phyloP scores from a whole-genome alignment of 2,888 invertebrate species.

The Cryptus viduatorius region DNA sequence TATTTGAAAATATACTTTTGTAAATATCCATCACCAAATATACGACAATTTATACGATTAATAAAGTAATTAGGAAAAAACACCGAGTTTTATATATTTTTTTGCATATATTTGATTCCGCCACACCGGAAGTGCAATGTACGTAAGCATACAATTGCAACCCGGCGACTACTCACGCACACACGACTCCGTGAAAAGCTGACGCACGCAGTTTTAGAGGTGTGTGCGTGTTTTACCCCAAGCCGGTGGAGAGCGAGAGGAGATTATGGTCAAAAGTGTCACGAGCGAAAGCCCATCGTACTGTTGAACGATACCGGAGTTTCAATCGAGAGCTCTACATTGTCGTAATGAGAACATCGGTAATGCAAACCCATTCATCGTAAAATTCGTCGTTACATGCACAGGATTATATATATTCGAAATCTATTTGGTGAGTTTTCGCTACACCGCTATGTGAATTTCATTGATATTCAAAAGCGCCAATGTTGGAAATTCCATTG shows the following conservation, averaged over 20 bases:
- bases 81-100: too few species aligned
- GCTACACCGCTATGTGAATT: background rate
- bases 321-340: background rate
- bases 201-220: background rate
- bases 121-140: too few species aligned
- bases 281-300: background rate
- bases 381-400: background rate
- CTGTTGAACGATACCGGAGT: background rate
- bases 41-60: too few species aligned
- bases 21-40: too few species aligned
- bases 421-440: background rate
- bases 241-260: background rate
- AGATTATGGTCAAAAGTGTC: background rate
- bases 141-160: background rate
- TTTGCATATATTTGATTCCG: too few species aligned
- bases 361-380: background rate
- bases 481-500: background rate
- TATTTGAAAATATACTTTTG: too few species aligned
- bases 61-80: too few species aligned
- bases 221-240: background rate
- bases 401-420: background rate
- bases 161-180: background rate
- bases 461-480: background rate
- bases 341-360: background rate
- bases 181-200: background rate